Percentiles rank a stretch among this genome's conserved stretches.
phyloP scores from a whole-genome alignment of 2,888 invertebrate species.

The Calliopum simillimum region DNA sequence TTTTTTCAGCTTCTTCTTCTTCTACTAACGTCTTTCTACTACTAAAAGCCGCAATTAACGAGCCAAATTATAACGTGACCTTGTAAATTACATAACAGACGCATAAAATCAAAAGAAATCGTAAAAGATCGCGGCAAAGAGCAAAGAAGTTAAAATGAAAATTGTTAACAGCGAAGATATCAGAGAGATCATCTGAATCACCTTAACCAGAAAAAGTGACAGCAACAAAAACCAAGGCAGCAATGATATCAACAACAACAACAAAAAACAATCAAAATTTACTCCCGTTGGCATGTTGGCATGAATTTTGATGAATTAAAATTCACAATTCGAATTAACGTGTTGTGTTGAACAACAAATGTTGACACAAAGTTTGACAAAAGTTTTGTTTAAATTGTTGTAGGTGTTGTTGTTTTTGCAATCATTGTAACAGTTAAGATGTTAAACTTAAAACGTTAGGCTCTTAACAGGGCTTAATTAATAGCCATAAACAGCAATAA shows the following conservation, averaged over 20 bases:
- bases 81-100: conserved; percentile 44
- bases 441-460: too few relatives aligned
- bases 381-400: too few relatives aligned
- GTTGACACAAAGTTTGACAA: too few relatives aligned
- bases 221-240: background rate
- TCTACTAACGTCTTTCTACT: conserved; percentile 5
- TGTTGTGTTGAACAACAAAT: too few relatives aligned
- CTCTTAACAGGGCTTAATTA: too few relatives aligned
- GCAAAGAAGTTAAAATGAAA: background rate
- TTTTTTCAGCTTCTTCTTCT: too few relatives aligned
- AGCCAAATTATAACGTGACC: conserved; percentile 49
- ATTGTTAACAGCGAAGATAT: background rate
- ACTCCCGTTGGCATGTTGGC: background rate
- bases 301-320: background rate
- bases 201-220: background rate
- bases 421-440: too few relatives aligned
- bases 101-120: background rate
- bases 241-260: background rate
- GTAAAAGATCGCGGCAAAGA: conserved; percentile 4
- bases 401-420: too few relatives aligned
- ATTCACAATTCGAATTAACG: background rate
- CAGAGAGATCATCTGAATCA: too few relatives aligned
- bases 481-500: too few relatives aligned
- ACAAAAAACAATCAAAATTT: background rate
- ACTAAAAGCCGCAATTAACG: conserved; percentile 43